phyloP scores from a whole-genome alignment of 1,140 invertebrate genomes.

The Drosophila ogumai region DNA sequence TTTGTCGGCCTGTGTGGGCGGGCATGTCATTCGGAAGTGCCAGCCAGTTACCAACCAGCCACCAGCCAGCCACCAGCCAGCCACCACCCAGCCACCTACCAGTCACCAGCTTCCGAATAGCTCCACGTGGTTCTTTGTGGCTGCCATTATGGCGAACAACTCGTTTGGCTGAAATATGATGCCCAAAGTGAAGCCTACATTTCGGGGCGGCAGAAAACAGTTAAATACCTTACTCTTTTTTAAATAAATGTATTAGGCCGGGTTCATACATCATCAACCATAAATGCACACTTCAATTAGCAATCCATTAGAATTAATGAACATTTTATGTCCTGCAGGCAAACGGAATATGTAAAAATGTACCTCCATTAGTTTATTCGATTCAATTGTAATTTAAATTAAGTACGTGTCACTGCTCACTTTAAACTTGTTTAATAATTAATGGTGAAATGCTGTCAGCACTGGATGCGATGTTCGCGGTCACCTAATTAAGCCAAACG shows the following conservation, averaged over 20 bases:
- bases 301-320: slow-evolving; percentile 9
- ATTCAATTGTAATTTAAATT: slow-evolving; percentile 25
- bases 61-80: too few relatives aligned
- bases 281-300: slow-evolving; percentile 11
- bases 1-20: slow-evolving; percentile 5
- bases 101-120: too few relatives aligned
- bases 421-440: slow-evolving; percentile 15
- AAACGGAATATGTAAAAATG: slow-evolving; percentile 15
- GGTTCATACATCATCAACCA: neutral
- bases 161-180: slow-evolving; percentile 16
- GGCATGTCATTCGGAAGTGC: slow-evolving; percentile 8
- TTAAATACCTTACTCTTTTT: slow-evolving; percentile 3
- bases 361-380: neutral
- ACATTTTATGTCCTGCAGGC: neutral
- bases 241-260: neutral
- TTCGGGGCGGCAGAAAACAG: neutral
- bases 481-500: slow-evolving; percentile 47
- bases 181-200: slow-evolving; percentile 31
- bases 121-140: neutral
- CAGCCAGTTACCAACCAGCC: too few relatives aligned
- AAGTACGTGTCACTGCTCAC: slow-evolving; percentile 4
- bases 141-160: slow-evolving; percentile 13
- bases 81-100: too few relatives aligned
- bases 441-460: slow-evolving; percentile 15
- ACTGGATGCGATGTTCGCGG: slow-evolving; percentile 7